Percentiles rank a stretch among this genome's conserved stretches.
Conservation (phyloP, 2,113 vertebrate genomes). For the Tenebrosternarchus preto region DNA sequence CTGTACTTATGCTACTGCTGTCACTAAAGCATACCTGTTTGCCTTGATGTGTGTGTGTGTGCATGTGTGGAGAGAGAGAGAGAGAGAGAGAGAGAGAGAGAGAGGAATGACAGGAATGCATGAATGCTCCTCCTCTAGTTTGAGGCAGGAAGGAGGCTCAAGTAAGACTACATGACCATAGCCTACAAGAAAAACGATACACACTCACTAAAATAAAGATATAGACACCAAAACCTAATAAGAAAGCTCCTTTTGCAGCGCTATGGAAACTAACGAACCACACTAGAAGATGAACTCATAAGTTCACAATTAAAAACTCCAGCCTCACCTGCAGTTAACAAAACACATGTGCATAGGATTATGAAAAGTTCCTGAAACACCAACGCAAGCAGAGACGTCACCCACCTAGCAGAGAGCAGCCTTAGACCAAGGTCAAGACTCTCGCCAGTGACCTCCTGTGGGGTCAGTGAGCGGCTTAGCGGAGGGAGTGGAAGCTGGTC, state of each 20-base stretch:
- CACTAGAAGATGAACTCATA: too few relatives aligned
- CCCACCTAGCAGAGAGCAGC: conserved; percentile 67
- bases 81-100: not conserved
- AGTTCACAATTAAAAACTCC: not conserved
- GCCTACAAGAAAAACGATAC: too few relatives aligned
- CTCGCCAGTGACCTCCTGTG: conserved; percentile 80
- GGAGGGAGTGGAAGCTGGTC: conserved; percentile 70
- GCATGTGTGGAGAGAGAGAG: not conserved
- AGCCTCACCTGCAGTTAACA: not conserved
- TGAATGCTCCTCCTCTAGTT: conserved; percentile 11
- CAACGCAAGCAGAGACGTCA: not conserved
- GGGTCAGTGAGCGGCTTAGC: conserved; percentile 67
- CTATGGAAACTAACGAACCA: too few relatives aligned
- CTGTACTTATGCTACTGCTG: not conserved
- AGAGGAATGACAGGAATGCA: conserved; percentile 45
- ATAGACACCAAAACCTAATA: not conserved
- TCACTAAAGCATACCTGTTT: conserved; percentile 1
- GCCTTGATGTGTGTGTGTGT: not conserved
- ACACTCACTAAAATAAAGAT: not conserved
- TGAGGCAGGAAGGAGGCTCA: conserved; percentile 7
- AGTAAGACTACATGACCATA: not conserved
- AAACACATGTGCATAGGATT: too few relatives aligned
- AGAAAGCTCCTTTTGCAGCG: too few relatives aligned
- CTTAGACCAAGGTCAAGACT: conserved; percentile 75
- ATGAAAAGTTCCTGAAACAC: too few relatives aligned